phyloP scores from a whole-genome alignment of 2,113 vertebrate genomes.

The Pelodiscus sinensis region DNA sequence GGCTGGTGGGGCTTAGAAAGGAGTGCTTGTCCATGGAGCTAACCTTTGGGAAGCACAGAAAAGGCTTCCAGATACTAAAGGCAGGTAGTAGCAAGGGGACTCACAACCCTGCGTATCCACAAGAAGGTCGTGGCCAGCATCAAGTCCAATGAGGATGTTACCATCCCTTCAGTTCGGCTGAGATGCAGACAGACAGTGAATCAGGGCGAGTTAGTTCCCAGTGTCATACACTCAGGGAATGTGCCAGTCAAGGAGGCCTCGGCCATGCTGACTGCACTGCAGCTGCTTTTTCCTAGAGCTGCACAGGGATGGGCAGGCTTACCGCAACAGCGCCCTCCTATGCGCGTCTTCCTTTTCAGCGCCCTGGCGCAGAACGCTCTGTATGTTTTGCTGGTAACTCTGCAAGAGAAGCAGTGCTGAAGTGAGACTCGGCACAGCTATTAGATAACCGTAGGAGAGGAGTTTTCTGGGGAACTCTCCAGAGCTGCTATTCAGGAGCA shows the following conservation, averaged over 20 bases:
- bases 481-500: neutral
- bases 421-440: neutral
- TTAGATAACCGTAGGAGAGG: neutral
- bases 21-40: no score
- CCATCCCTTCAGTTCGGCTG: neutral
- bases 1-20: neutral
- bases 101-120: neutral
- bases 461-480: neutral
- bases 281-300: neutral
- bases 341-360: slow-evolving; percentile 62
- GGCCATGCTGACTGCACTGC: neutral
- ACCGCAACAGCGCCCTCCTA: slow-evolving; percentile 63
- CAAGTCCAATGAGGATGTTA: neutral
- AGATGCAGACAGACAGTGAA: neutral
- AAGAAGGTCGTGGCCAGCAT: neutral
- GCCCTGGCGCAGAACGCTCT: slow-evolving; percentile 60
- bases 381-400: slow-evolving; percentile 64
- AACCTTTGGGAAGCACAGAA: neutral
- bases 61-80: neutral
- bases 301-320: slow-evolving; percentile 9
- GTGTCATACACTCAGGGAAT: neutral
- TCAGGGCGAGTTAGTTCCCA: neutral
- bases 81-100: neutral
- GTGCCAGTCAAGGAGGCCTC: neutral
- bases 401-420: slow-evolving; percentile 36